Evolutionary conservation across 2,113 vertebrate genomes (phyloP), one percentile per base, ranked within the genome.

Genomic region (Chaetorhynchus papuensis): DNA sequence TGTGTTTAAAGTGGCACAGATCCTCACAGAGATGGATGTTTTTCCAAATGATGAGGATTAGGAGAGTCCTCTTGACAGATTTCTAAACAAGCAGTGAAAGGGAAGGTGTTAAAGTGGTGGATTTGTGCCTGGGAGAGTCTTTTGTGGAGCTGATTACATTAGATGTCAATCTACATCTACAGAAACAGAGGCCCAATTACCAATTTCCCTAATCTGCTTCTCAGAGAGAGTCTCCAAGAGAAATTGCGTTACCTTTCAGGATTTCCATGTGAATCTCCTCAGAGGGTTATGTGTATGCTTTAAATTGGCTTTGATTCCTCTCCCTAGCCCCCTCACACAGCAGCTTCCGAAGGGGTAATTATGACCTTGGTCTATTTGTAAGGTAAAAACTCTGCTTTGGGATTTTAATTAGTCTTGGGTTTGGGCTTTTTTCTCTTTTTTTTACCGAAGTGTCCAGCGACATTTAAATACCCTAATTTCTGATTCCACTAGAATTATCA

Each of bases 391-490:
- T 20, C 7, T 76, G 33, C 52, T 81, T 61, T 54, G 56, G 87
- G 81, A 59, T 87, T 89, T 82, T 84, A 84, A 75, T 66, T 86
- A 69, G 42, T 68, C 30, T 57, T 63, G 63, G 13, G 27, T 9
- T 22, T 71, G 39, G 13, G 4, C 1, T 28, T 42, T 41, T 57
- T 30, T 18, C 14, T 21, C 3, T 13, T 27, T 33, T 39, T 63
- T 39, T 4, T 4, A 9, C 28, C 41, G 44, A 83, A 89, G 35
- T 37, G 33, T 86, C 30, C 15, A 24, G 80, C 95, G 88, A 52
- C 17, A 37, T 89, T 79, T 79, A 79, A 89, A 91, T 69, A 76
- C 20, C n/a, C 45, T 89, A 54, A 78, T 90, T 92, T 87, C 63
- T 70, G 9, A 1, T 83, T 85, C 71, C 35, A 81, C 90, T 79